phyloP scores from a whole-genome alignment of 2,113 vertebrate genomes.

The Thermophis baileyi region DNA sequence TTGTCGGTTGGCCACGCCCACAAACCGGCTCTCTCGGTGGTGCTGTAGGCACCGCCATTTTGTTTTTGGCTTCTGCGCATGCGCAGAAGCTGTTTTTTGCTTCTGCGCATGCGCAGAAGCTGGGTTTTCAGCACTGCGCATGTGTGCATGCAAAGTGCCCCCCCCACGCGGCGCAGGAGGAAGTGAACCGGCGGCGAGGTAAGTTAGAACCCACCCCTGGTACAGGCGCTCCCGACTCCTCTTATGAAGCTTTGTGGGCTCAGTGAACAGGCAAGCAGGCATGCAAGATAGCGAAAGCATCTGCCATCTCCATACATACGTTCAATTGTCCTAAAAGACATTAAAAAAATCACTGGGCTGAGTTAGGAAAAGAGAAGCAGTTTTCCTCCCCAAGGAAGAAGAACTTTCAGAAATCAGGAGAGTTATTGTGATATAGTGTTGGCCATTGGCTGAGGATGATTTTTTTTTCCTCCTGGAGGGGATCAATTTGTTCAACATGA shows the following conservation, averaged over 20 bases:
- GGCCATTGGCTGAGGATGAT: neutral
- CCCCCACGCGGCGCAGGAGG: too few species aligned
- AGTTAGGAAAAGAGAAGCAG: neutral
- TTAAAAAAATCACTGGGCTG: neutral
- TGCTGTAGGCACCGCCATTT: too few species aligned
- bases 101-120: too few species aligned
- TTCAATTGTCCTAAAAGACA: neutral
- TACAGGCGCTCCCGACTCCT: neutral
- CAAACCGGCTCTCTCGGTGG: too few species aligned
- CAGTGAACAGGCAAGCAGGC: neutral
- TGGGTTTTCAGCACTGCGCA: too few species aligned
- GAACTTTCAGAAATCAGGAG: neutral
- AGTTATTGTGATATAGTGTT: neutral
- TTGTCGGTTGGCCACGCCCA: too few species aligned
- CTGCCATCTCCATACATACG: neutral
- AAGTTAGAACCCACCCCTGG: too few species aligned
- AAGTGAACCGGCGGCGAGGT: too few species aligned
- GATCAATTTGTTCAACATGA: neutral
- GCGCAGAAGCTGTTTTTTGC: too few species aligned
- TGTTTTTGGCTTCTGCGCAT: too few species aligned
- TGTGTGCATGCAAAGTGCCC: too few species aligned
- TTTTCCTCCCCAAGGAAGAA: neutral
- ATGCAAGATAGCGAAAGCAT: neutral
- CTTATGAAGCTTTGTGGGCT: neutral
- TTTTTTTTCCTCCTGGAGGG: neutral